Base-by-base conservation (phyloP, 2,888 invertebrate species). In the Lochmaea crataegi region DNA sequence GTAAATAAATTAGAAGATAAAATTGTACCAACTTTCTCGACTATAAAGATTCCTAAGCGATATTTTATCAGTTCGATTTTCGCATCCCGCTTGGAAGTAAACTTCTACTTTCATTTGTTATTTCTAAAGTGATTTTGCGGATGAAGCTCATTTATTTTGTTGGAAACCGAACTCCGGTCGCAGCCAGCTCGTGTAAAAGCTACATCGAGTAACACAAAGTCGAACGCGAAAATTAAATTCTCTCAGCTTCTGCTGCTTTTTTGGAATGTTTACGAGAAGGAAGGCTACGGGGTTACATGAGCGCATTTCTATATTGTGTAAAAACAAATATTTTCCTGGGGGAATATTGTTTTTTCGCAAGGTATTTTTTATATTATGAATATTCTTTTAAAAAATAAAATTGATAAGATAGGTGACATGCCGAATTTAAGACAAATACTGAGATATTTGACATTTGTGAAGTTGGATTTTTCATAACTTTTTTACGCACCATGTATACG, bases 51-150 rank as follows among this genome's bases (percentile, higher is more conserved):
- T 42, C 42, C 18, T 42, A 42, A 63, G 14, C 32, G 58, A 63
- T 16, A 45, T 65, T 53, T 32, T 65, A 53, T 63, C 73, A 64
- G 68, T 71, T 68, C 73, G 71, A 68, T 68, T 41, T 68, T 66
- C 64, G 73, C 71, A 65, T 56, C 18, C 45, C 42, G 11, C 12
- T 60, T 41, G 45, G 48, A 74, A 75, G 78, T 71, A 77, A 76
- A 78, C 78, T 76, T 76, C 78, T 71, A 77, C 76, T 77, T 76
- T 78, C 77, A 75, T 76, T 78, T 76, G 78, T 78, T 76, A 78
- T 76, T 74, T 76, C 77, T 73, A 76, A 77, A 77, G 78, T 77
- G 77, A 78, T 78, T 76, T 78, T 73, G 76, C 67, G 75, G 76
- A 78, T 73, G 76, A 74, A 72, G 78, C 76, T 77, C 77, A 78